These are phyloP conservation scores for Bryconaethiops microstoma DNA, from an alignment of 2,797 vertebrate species.

Conservation along the genomic window DNA sequence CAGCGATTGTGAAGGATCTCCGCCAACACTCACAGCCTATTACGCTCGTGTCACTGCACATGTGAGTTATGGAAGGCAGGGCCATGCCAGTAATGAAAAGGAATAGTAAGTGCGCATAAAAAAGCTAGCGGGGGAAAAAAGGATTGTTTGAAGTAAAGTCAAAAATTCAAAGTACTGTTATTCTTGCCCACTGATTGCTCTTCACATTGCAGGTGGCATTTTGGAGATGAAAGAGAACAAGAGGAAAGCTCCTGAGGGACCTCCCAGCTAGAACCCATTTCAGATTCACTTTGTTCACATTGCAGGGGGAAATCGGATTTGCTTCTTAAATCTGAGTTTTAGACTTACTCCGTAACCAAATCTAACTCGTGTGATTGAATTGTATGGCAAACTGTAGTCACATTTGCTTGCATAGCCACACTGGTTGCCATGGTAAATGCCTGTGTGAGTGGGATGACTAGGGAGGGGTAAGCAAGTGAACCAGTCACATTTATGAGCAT, in stretches of 20 bases:
- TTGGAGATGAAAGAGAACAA: conserved; percentile 36
- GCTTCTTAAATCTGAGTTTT: too few species aligned
- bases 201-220: conserved; percentile 25
- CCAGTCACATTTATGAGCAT: too few species aligned
- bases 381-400: too few species aligned
- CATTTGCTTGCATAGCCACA: too few species aligned
- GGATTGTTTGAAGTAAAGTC: conserved; percentile 38
- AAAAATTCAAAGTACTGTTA: conserved; percentile 26
- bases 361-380: too few species aligned
- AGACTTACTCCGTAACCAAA: too few species aligned
- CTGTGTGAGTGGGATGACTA: too few species aligned
- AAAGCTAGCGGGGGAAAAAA: not conserved
- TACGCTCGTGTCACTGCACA: conserved; percentile 57
- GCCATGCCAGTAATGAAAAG: not conserved
- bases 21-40: conserved; percentile 57
- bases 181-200: conserved; percentile 28
- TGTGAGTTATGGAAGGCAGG: conserved; percentile 55
- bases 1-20: conserved; percentile 54
- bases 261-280: conserved; percentile 4
- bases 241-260: conserved; percentile 22
- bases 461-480: too few species aligned
- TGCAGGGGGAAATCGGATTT: too few species aligned
- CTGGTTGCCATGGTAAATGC: too few species aligned
- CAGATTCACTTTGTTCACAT: conserved; percentile 21
- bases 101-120: not conserved